These are phyloP conservation scores for Pecten maximus DNA, from an alignment of 2,888 invertebrate species.

Conservation along the genomic window DNA sequence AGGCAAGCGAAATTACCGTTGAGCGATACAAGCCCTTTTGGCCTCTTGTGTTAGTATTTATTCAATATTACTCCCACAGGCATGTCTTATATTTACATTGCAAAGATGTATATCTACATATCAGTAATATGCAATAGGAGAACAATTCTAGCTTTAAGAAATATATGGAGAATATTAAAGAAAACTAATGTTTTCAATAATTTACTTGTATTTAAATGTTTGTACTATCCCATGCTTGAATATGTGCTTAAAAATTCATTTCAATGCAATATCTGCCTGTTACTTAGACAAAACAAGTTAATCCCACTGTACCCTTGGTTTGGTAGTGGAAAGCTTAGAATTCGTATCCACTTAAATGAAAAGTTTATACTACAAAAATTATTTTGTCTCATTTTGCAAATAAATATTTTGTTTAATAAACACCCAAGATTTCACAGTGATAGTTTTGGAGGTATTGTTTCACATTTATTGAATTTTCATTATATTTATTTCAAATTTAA, in stretches of 20 bases:
- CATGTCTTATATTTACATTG: not conserved
- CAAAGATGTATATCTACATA: slow-evolving; percentile 25
- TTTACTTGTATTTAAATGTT: not conserved
- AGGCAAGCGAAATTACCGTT: not conserved
- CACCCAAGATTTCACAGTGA: not conserved
- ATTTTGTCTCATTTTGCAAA: not conserved
- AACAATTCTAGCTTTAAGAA: slow-evolving; percentile 24
- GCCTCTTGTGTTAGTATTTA: slow-evolving; percentile 14
- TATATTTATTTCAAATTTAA: not conserved
- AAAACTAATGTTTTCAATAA: not conserved
- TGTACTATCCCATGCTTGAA: not conserved
- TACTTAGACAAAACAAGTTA: not conserved
- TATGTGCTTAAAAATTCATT: not conserved
- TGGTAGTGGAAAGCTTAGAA: not conserved
- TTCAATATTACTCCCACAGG: not conserved
- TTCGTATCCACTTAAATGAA: not conserved
- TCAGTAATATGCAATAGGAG: not conserved
- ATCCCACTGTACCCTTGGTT: not conserved
- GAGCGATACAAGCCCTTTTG: not conserved
- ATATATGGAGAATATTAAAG: not conserved
- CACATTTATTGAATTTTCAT: not conserved
- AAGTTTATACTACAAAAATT: not conserved
- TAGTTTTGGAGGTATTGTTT: not conserved
- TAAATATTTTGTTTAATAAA: not conserved
- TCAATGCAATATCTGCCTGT: not conserved